Base-by-base conservation (phyloP, 2,797 vertebrate genomes). In the Acrossocheilus wenchowensis region DNA sequence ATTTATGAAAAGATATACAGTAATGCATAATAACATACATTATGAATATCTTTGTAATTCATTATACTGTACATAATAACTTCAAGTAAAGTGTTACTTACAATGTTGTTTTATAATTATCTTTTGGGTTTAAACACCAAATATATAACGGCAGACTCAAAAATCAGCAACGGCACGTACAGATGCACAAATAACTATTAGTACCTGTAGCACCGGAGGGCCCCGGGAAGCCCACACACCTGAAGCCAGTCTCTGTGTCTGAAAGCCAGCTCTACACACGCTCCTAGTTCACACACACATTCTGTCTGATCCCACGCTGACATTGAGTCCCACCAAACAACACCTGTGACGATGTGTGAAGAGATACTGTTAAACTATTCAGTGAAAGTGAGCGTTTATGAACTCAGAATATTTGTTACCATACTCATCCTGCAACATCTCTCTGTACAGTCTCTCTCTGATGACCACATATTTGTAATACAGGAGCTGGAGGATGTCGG, bases 361-460 rank as follows among this genome's bases (percentile, higher is more conserved):
- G 41, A 54, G 26, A 41, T 10, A 12, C 45, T 23, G 19, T 39
- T 60, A 4, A n/a, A 78, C 34, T 57, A 39, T 62, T 26, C 23
- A 43, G 60, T 30, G 23, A 64, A 50, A 52, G 1, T 5, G 1
- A 10, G 36, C 19, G 2, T 10, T 68, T 36, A 19, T 21, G 26
- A 23, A 30, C 73, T 50, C 43, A 2, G 83, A 54, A 41, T 54
- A 54, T 78, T 39, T 26, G 92, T 92, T 92, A 96, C 96, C 94
- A 41, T 94, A 86, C 71, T 95, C 90, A 69, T 95, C 93, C 91
- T 93, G 92, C 23, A 96, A 93, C 95, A 96, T 96, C 89, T 96
- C 96, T 74, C 85, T 90, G 21, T 91, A 94, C 41, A 96, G 93
- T 74, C 88, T 89, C 57, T 92, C 92, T 23, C 84, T 91, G 88